Evolutionary conservation across 2,797 vertebrate genomes (phyloP), one percentile per base, ranked within the genome.

Genomic region (Phrynocephalus vlangalii): DNA sequence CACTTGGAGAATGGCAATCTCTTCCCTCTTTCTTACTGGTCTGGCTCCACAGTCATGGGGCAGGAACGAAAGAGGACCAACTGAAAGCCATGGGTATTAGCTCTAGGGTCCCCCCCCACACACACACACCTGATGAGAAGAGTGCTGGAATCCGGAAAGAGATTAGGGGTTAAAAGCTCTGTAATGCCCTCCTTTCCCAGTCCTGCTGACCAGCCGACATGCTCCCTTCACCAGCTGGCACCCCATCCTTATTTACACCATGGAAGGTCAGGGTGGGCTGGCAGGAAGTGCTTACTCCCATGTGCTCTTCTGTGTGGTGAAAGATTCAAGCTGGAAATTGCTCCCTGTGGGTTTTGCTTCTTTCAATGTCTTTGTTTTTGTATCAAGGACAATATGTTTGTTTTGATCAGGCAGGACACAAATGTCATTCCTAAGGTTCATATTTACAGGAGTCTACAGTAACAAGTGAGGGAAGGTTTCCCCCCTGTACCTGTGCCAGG

Each of bases 361-460:
- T 91, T 95, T 91, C 88, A 95, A 93, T 0, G 93, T 97, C 94
- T 96, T 93, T 95, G 95, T 92, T 94, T 95, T 95, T 92, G 94
- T 95, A 97, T 96, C 97, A 96, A 97, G 97, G 97, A 96, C 96
- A 95, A 96, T 96, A 98, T 97, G 96, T 97, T 76, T 76, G 96
- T 97, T 97, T 97, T 92, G 82, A 97, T 96, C 98, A 98, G 98
- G 98, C 98, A 98, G 98, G 98, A 97, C 97, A 96, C 97, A 96
- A 96, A 96, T 92, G 92, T 97, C 97, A 97, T 97, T 97, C 97
- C 97, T 95, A 97, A 96, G 96, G 94, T 96, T 97, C 96, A 50
- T 97, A 97, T 97, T 96, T 97, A 97, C 97, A 97, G 96, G 97
- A 96, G 96, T 97, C 96, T 96, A 96, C 95, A 96, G 95, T 96